Evolutionary conservation across 2,797 vertebrate species (phyloP), one percentile per base, ranked within the genome.

Genomic region (Luscinia luscinia): DNA sequence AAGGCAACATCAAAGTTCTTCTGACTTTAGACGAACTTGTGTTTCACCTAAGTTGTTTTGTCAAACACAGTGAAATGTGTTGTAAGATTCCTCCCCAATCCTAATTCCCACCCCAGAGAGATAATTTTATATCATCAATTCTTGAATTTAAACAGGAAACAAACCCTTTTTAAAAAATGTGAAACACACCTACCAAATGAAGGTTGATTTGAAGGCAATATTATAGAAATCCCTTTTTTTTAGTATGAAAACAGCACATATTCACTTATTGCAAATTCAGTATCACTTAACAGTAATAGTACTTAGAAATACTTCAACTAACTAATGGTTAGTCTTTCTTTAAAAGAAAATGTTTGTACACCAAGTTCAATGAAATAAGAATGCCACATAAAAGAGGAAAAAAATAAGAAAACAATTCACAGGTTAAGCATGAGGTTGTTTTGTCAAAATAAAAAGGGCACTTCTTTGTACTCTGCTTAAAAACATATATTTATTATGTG

Each of bases 401-500:
- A 24, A 15, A 40, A 75, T 46, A 54, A 36, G 11, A 45, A 79
- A 89, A 54, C 22, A 80, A 78, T 84, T 52, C 49, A 81, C 41
- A 69, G 62, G 84, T 89, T 88, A 87, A 95, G 45, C 36, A 57
- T 19, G 49, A 84, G 49, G 32, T 45, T 81, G 52, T 86, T 90
- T 87, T 78, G 62, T 66, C 49, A 40, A 89, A 87, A 87, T 68
- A 87, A 89, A 88, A 85, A 67, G 55, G 70, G 49, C 59, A 48
- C 41, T 84, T 67, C 59, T 88, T 92, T 89, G 40, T 90, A 73
- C 41, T 88, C 57, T 38, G 16, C 32, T 88, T 90, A 88, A 94
- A 94, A 79, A 64, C 70, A 84, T 64, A 41, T 75, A 70, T 87
- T 84, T 92, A 82, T 89, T 87, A 82, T 63, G 80, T 80, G 87